phyloP scores from a whole-genome alignment of 2,113 vertebrate species.

The Microtus oregoni region DNA sequence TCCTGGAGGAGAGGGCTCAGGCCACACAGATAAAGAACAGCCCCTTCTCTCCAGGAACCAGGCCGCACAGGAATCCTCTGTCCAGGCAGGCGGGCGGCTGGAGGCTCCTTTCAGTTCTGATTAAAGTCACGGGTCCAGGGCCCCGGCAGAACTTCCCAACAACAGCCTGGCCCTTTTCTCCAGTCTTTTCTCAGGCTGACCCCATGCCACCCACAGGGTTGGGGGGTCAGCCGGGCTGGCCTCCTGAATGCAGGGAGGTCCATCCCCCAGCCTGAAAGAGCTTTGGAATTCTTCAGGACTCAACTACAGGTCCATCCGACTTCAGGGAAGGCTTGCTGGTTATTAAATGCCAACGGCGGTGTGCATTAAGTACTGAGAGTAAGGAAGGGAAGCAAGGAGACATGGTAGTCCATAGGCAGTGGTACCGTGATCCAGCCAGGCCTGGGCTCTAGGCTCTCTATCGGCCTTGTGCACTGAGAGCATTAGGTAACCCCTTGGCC shows the following conservation, averaged over 20 bases:
- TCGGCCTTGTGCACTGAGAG: background rate
- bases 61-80: conserved; percentile 83
- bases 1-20: conserved; percentile 88
- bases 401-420: background rate
- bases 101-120: conserved; percentile 77
- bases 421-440: background rate
- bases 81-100: conserved; percentile 50
- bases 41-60: conserved; percentile 88
- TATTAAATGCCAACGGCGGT: background rate
- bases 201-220: background rate
- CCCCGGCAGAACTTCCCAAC: conserved; percentile 69
- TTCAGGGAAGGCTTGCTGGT: background rate
- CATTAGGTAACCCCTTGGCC: fast-evolving
- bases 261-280: background rate
- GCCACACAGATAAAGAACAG: conserved; percentile 97
- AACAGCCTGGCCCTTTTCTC: conserved; percentile 41
- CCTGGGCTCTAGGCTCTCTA: fast-evolving
- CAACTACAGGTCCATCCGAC: background rate
- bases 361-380: background rate
- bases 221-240: background rate
- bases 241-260: background rate
- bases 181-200: background rate
- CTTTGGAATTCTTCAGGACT: background rate
- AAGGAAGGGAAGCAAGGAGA: too few species aligned
- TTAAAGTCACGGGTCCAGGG: conserved; percentile 75